Evolutionary conservation across 2,797 vertebrate species (phyloP).

Genomic region (Periparus ater): DNA sequence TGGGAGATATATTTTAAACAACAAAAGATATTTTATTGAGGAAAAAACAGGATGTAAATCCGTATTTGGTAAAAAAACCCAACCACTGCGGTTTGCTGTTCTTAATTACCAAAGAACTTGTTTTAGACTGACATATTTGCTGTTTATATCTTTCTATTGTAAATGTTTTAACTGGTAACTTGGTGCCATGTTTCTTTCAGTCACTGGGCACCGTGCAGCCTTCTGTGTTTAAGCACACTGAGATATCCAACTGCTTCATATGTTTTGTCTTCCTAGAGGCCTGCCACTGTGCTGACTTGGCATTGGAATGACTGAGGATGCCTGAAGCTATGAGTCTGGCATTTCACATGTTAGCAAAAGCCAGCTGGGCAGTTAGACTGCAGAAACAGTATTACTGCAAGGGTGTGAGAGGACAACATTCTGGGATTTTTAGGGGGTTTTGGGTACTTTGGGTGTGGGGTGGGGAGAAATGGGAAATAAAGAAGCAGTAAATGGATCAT

Average conservation of each 20-base stretch:
- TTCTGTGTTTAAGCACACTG: slow-evolving; percentile 77
- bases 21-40: slow-evolving; percentile 69
- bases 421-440: not conserved
- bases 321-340: slow-evolving; percentile 48
- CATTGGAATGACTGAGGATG: slow-evolving; percentile 38
- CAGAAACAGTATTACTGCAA: slow-evolving; percentile 72
- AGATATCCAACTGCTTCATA: slow-evolving; percentile 60
- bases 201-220: slow-evolving; percentile 76
- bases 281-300: slow-evolving; percentile 70
- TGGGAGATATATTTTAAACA: slow-evolving; percentile 75
- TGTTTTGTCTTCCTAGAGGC: slow-evolving; percentile 70
- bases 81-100: slow-evolving; percentile 74
- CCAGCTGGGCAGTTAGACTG: slow-evolving; percentile 57
- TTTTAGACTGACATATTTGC: slow-evolving; percentile 75
- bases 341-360: slow-evolving; percentile 41
- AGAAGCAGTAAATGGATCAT: slow-evolving; percentile 28
- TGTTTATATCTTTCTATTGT: slow-evolving; percentile 73
- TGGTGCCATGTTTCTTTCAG: slow-evolving; percentile 81
- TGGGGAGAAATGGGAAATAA: slow-evolving; percentile 15
- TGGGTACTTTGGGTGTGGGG: not conserved
- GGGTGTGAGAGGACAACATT: not conserved
- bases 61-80: slow-evolving; percentile 71
- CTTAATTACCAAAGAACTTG: slow-evolving; percentile 96
- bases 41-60: slow-evolving; percentile 80
- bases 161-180: slow-evolving; percentile 74